Conservation (phyloP, 2,113 vertebrate species). For the Madoqua kirkii region DNA sequence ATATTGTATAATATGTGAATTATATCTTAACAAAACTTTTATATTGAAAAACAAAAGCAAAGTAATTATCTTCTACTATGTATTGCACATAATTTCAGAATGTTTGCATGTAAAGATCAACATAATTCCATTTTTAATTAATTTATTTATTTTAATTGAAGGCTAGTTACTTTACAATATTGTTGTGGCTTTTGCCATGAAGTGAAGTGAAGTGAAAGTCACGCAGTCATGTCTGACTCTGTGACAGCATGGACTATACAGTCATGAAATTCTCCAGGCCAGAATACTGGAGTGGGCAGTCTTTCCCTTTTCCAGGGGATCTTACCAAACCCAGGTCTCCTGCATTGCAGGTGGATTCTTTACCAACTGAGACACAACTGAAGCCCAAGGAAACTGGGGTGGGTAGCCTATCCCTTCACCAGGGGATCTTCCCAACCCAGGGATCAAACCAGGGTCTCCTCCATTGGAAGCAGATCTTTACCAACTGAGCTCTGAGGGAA, state of each 20-base stretch:
- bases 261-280: background rate
- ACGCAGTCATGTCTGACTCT: rapidly evolving
- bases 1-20: background rate
- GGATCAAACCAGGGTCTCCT: background rate
- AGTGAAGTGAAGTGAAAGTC: background rate
- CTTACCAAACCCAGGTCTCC: background rate
- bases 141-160: background rate
- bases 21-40: background rate
- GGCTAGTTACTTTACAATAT: background rate
- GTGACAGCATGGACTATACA: rapidly evolving
- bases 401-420: background rate
- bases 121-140: background rate
- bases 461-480: background rate
- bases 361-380: background rate
- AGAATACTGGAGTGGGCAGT: background rate
- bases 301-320: background rate
- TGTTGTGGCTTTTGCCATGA: background rate
- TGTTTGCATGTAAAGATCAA: background rate
- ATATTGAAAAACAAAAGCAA: background rate
- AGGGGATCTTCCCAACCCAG: background rate
- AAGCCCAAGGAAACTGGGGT: background rate
- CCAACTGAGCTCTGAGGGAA: background rate
- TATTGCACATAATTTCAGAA: background rate
- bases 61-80: background rate
- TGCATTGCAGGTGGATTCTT: background rate